Base-by-base conservation (phyloP, 1,140 invertebrate species). In the Heliconius congener region DNA sequence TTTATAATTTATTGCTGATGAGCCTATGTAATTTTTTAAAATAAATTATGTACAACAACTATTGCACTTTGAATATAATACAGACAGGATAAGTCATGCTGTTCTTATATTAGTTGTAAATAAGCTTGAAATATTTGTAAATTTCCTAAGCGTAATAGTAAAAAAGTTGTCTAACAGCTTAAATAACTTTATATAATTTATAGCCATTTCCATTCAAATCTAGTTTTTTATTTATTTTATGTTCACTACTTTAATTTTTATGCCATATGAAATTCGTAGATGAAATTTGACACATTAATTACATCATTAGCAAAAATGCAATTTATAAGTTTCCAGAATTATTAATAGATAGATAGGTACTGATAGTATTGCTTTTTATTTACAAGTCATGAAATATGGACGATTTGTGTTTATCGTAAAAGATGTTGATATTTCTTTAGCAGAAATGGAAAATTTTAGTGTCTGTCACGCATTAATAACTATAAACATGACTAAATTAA, bases 391-490 rank as follows among this genome's bases (percentile, higher is more conserved):
- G 60, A 76, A 42, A 74, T 73, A 71, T 72, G 71, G 79, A 78
- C 52, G 72, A 76, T 80, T 84, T 84, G 84, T 85, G 85, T 83
- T 83, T 82, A 82, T 83, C 76, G 74, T 57, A n/a, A 73, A 42
- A 11, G 71, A 75, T 60, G 71, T 37, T 50, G n/a, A 57, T 75
- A 74, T 71, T 60, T 71, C 42, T 52, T 77, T 39, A 52, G 30
- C 27, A 80, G 74, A 76, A 13, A 74, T 60, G 74, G 66, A 42
- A 73, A 79, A 83, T 71, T 78, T 81, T 72, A 79, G 82, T 79
- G 60, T 88, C 84, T 83, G 88, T 86, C 81, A 37, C 82, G 86
- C 87, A 84, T 82, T 82, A 81, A 76, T 77, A 75, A 85, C 87
- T 90, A 88, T 66, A 66, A 13, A 30, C 30, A 27, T 87, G 81